A percentile compares a stretch with the other conserved stretches of the same genome.
phyloP scores from a whole-genome alignment of 2,797 vertebrate species.

The Platalea minor region DNA sequence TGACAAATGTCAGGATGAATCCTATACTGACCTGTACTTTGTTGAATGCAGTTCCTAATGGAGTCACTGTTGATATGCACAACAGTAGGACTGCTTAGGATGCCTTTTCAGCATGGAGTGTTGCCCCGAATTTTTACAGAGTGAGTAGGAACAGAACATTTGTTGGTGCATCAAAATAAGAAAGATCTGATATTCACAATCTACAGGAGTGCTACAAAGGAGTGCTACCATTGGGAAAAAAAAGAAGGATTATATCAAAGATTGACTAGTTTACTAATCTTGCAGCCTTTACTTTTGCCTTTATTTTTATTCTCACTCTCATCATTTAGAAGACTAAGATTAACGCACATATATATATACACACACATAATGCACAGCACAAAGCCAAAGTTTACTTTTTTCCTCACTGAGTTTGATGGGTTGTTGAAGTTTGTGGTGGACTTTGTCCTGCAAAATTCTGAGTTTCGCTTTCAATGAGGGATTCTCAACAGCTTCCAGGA shows the following conservation, averaged over 20 bases:
- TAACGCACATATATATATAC: neutral
- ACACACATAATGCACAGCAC: neutral
- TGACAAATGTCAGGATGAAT: conserved; percentile 6
- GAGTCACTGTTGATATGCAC: neutral
- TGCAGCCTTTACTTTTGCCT: neutral
- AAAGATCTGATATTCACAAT: neutral
- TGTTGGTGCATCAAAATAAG: neutral
- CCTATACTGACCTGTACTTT: neutral
- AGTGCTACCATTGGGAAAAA: neutral
- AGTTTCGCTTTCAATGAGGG: neutral
- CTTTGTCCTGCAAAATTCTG: neutral
- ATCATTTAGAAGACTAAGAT: neutral
- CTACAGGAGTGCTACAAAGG: neutral
- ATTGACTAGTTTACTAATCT: neutral
- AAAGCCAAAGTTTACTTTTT: neutral
- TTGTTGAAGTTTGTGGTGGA: neutral
- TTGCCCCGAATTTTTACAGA: neutral
- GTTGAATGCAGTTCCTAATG: neutral
- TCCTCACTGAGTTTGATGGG: neutral
- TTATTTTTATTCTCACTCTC: neutral
- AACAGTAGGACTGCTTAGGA: neutral
- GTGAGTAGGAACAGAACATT: neutral
- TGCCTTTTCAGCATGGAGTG: neutral
- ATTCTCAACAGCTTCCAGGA: neutral
- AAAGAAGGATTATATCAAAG: neutral